These are phyloP conservation scores for Copidosoma floridanum DNA, from an alignment of 1,140 invertebrate species.

Conservation along the genomic window DNA sequence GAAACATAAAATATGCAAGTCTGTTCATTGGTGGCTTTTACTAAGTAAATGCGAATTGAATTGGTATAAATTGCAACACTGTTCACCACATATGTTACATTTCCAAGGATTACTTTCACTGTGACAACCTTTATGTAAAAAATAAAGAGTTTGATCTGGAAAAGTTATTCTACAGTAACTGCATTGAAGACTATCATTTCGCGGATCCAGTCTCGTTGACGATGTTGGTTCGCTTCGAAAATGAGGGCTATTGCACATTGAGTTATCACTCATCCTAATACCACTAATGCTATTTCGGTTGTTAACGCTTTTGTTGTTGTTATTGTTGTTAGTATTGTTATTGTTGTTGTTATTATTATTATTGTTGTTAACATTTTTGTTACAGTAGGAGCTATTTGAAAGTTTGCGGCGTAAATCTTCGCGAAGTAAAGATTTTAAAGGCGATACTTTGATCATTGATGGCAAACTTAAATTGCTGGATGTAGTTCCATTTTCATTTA, in stretches of 20 bases:
- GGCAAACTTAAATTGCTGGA: conserved; percentile 64
- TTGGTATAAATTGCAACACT: conserved; percentile 90
- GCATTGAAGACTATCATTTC: conserved; percentile 66
- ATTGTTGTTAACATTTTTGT: conserved; percentile 47
- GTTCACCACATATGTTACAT: conserved; percentile 95
- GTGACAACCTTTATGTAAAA: conserved; percentile 96
- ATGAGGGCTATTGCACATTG: conserved; percentile 40
- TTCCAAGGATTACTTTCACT: conserved; percentile 96
- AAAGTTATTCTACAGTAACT: conserved; percentile 91
- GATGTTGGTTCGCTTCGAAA: conserved; percentile 51
- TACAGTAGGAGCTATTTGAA: conserved; percentile 58
- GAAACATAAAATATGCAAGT: not conserved
- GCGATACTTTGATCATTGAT: conserved; percentile 72
- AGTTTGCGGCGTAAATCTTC: conserved; percentile 78
- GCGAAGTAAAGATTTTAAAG: conserved; percentile 76
- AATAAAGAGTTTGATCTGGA: conserved; percentile 92
- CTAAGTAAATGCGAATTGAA: conserved; percentile 95
- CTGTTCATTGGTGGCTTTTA: conserved; percentile 77
- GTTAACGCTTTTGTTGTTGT: not conserved
- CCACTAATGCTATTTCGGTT: not conserved
- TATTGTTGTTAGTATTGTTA: conserved; percentile 27
- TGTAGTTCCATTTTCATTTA: conserved; percentile 58
- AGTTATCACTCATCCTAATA: conserved; percentile 44
- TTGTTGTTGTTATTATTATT: conserved; percentile 51
- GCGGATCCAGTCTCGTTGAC: conserved; percentile 54